phyloP scores from a whole-genome alignment of 2,113 vertebrate genomes.

The Carassius gibelio region DNA sequence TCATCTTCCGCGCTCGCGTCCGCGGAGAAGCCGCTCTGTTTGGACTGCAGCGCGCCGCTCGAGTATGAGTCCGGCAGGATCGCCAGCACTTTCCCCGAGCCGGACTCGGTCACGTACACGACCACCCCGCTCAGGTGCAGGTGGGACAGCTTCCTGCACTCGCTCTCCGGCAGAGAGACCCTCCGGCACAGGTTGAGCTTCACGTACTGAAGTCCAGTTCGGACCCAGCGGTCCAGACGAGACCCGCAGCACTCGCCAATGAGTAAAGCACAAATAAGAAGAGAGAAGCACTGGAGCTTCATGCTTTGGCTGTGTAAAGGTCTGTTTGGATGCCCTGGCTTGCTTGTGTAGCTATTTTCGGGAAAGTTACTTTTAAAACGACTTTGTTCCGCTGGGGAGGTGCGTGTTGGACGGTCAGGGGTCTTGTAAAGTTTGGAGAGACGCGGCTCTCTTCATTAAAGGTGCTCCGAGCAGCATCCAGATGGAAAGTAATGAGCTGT shows the following conservation, averaged over 20 bases:
- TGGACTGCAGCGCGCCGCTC: constrained; percentile 47
- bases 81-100: constrained; percentile 73
- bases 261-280: constrained; percentile 58
- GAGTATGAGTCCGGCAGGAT: constrained; percentile 74
- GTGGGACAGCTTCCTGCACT: constrained; percentile 70
- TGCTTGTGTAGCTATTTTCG: background rate
- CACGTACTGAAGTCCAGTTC: constrained; percentile 74
- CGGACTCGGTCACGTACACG: constrained; percentile 72
- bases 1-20: constrained; percentile 30
- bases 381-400: constrained; percentile 7
- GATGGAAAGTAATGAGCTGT: constrained; percentile 58
- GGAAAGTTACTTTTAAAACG: constrained; percentile 21
- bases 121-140: constrained; percentile 71
- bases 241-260: constrained; percentile 51
- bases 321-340: background rate
- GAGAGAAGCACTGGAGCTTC: constrained; percentile 52
- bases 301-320: constrained; percentile 37
- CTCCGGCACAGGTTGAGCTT: constrained; percentile 74
- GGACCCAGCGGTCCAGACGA: constrained; percentile 76
- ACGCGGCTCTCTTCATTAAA: constrained; percentile 56
- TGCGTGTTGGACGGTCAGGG: background rate
- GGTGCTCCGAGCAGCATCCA: constrained; percentile 57
- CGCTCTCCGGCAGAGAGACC: constrained; percentile 68
- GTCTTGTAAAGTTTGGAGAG: constrained; percentile 53
- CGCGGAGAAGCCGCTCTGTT: constrained; percentile 27